Evolutionary conservation across 2,888 invertebrate genomes (phyloP).

Genomic region (Machimus rusticus): DNA sequence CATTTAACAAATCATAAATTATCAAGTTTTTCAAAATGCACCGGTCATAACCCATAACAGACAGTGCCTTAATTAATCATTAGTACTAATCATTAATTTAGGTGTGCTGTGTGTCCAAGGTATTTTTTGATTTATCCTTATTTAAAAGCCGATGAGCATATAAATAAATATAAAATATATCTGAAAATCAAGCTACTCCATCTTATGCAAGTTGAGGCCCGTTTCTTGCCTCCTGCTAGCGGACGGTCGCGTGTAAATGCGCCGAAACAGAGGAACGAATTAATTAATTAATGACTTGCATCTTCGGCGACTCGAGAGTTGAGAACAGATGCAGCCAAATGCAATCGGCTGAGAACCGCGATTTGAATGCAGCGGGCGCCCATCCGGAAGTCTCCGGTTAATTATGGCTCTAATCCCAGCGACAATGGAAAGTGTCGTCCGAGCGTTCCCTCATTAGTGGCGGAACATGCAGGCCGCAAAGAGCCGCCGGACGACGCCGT

Average conservation of each 20-base stretch:
- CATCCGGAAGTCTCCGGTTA: neutral
- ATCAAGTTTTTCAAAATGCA: no score
- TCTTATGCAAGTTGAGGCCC: neutral
- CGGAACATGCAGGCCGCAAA: neutral
- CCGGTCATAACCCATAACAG: no score
- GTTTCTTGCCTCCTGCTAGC: neutral
- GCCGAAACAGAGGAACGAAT: neutral
- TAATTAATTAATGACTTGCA: neutral
- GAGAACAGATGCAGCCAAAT: neutral
- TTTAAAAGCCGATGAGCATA: no score
- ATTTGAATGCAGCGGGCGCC: neutral
- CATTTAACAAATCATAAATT: no score
- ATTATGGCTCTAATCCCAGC: neutral
- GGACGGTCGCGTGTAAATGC: neutral
- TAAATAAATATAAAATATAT: no score
- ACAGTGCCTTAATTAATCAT: no score
- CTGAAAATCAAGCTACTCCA: no score
- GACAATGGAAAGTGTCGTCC: constrained; percentile 17
- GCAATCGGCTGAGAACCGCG: neutral
- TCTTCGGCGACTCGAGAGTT: neutral
- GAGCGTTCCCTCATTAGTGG: neutral
- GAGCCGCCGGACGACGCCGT: neutral
- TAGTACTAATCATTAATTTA: no score
- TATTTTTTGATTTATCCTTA: no score
- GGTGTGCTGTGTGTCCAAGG: no score